These are phyloP conservation scores for Prunella fulvescens DNA, from an alignment of 2,113 vertebrate species.

Conservation along the genomic window DNA sequence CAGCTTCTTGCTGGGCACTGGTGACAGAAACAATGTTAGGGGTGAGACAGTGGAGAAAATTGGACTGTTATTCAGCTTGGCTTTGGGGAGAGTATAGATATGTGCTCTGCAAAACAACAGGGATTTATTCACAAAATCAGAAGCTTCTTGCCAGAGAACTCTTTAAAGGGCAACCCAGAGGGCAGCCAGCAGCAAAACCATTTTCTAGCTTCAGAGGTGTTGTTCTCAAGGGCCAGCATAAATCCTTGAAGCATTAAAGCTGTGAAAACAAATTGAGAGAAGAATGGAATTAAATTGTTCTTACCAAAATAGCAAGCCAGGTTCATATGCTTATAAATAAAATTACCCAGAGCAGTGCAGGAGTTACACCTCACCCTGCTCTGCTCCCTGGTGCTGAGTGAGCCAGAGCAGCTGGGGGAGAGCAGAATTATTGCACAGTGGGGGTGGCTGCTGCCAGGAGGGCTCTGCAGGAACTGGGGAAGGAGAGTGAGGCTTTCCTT, in stretches of 20 bases:
- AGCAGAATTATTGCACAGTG: fast-evolving
- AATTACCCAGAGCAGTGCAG: neutral
- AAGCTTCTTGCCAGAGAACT: constrained; percentile 21
- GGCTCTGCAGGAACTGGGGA: neutral
- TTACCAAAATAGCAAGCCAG: neutral
- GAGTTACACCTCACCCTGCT: neutral
- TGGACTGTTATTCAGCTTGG: neutral
- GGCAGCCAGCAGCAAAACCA: constrained; percentile 27
- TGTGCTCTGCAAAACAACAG: neutral
- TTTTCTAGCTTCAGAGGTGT: constrained; percentile 17
- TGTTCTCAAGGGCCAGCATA: constrained; percentile 14
- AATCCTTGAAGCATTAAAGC: constrained; percentile 2
- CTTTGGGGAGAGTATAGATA: neutral
- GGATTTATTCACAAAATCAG: constrained; percentile 13
- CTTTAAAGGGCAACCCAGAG: neutral
- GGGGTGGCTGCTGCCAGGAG: neutral
- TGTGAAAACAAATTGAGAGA: constrained; percentile 22
- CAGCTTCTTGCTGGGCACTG: neutral
- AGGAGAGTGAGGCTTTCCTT: neutral
- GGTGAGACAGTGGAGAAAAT: neutral
- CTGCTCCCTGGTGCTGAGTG: neutral
- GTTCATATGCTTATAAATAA: neutral
- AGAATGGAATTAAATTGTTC: neutral
- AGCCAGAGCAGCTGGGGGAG: neutral
- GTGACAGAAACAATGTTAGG: neutral